Evolutionary conservation across 2,113 vertebrate species (phyloP), one percentile per base, ranked within the genome.

Genomic region (Callopanchax toddi): DNA sequence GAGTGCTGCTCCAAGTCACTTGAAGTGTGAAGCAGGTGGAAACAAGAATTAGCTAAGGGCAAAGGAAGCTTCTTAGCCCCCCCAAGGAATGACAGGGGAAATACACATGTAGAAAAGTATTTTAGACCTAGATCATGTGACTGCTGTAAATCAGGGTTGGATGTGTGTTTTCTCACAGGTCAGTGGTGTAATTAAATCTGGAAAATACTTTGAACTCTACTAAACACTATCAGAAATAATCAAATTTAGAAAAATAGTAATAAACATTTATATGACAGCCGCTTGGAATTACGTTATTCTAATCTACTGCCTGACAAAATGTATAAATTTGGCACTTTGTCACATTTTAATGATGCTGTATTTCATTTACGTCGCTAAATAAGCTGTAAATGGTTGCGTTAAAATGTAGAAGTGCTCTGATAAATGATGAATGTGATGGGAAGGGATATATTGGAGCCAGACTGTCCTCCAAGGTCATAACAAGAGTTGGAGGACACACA

Each of bases 11-110:
- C n/a, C 8, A 67, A 58, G 42, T 15, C 66, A 69, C 76, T 76
- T 72, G 51, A 75, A 52, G 51, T 40, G 60, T 44, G n/a, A 21
- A 69, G 75, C 75, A 66, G 70, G 67, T 65, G 70, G 66, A 78
- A 73, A 74, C 1, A 0, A 53, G 60, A 59, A 84, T 82, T 60
- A 77, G 79, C 71, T 81, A 22, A 42, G 51, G 75, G 79, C 55
- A 67, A 60, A 46, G 32, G 53, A 22, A 50, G 59, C 7, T 42
- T 52, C 39, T 54, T 43, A 4, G 48, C 72, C 49, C 61, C 65
- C 52, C 61, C 62, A 18, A 48, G 46, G 69, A 37, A 60, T 23
- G 54, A 55, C 66, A 40, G 55, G 11, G 50, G 51, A 73, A 70
- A 44, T 21, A 15, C 2, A 34, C 42, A 55, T 71, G 43, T 53